Percentiles rank a stretch among this genome's conserved stretches.
These are phyloP conservation scores for Malacoctenus gilli DNA, from an alignment of 2,797 vertebrate species.

Conservation along the genomic window DNA sequence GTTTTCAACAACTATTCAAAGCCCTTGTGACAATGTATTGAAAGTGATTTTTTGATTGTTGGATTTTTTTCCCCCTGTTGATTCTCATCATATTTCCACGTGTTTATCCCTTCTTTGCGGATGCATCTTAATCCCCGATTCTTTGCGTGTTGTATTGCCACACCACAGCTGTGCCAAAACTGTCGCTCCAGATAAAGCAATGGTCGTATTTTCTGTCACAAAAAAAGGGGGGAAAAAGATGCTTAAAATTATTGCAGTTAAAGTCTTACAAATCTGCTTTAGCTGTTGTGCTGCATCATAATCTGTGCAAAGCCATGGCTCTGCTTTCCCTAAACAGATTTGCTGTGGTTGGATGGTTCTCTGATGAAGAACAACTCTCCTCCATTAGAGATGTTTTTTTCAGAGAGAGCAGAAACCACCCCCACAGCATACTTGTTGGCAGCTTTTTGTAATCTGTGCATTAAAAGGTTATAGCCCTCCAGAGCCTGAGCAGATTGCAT, in stretches of 20 bases:
- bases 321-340: conserved; percentile 73
- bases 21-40: conserved; percentile 14
- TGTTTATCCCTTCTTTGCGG: conserved; percentile 1
- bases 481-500: conserved; percentile 32
- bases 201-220: conserved; percentile 37
- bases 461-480: conserved; percentile 59
- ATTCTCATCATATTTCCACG: conserved; percentile 2
- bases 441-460: conserved; percentile 70
- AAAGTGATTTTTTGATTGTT: conserved; percentile 1
- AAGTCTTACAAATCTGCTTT: conserved; percentile 78
- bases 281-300: conserved; percentile 67
- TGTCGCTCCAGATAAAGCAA: conserved; percentile 42
- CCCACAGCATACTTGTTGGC: conserved; percentile 36
- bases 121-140: conserved; percentile 31
- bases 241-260: conserved; percentile 63
- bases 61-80: neutral
- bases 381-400: conserved; percentile 73
- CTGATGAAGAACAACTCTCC: conserved; percentile 64
- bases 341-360: conserved; percentile 57
- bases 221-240: conserved; percentile 18
- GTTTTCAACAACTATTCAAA: no score
- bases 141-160: conserved; percentile 25
- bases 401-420: conserved; percentile 44
- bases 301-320: conserved; percentile 76
- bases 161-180: conserved; percentile 44